Conservation (phyloP, 2,797 vertebrate species). For the Potorous gilbertii region DNA sequence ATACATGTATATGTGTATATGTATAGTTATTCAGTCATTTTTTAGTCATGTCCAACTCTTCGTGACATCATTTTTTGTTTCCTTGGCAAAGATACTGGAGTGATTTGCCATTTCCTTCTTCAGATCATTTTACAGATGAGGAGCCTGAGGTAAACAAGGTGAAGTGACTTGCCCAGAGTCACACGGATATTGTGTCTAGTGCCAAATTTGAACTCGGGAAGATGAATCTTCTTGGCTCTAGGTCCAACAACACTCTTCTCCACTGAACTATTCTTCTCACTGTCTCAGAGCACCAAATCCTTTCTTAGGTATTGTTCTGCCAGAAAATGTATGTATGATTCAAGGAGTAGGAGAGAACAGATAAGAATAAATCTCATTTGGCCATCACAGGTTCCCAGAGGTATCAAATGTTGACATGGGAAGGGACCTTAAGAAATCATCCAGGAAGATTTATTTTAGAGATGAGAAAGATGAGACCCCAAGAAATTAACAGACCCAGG, state of each 20-base stretch:
- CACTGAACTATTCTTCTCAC: background rate
- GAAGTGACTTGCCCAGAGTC: background rate
- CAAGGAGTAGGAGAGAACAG: background rate
- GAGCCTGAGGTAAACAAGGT: background rate
- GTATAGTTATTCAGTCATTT: background rate
- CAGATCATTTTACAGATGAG: background rate
- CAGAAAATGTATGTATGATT: background rate
- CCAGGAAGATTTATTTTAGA: background rate
- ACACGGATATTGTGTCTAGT: background rate
- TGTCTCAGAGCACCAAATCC: slow-evolving; percentile 13
- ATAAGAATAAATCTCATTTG: background rate
- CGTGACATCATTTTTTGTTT: background rate
- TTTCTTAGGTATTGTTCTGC: background rate
- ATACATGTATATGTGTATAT: background rate
- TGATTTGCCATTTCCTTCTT: background rate
- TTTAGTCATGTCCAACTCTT: background rate
- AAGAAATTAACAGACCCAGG: background rate
- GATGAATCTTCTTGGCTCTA: background rate
- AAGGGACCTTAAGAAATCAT: background rate
- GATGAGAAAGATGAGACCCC: background rate
- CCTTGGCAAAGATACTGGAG: background rate
- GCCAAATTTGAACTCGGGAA: background rate
- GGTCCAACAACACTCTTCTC: background rate
- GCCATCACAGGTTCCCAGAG: background rate
- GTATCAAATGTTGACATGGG: background rate